phyloP scores from a whole-genome alignment of 2,113 vertebrate genomes.

The Oryzias javanicus region DNA sequence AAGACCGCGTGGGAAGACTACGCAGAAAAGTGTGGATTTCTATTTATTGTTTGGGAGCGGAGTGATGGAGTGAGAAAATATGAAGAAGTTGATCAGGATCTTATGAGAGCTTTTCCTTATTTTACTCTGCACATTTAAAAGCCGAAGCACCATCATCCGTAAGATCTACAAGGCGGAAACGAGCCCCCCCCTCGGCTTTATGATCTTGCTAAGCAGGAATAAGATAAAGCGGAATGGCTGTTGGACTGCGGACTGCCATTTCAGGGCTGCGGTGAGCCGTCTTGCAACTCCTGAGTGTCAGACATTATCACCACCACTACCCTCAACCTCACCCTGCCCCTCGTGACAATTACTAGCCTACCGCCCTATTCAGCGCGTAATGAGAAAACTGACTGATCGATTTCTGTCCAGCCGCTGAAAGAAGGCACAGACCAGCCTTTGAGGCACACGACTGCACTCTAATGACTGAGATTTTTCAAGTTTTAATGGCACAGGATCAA shows the following conservation, averaged over 20 bases:
- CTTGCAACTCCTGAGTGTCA: conserved; percentile 64
- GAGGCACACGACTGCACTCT: conserved; percentile 44
- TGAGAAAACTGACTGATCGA: conserved; percentile 80
- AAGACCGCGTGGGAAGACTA: conserved; percentile 12
- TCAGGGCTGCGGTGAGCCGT: conserved; percentile 57
- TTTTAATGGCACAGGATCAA: conserved; percentile 6
- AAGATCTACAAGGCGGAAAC: conserved; percentile 44
- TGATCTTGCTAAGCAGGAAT: conserved; percentile 59
- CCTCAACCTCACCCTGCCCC: conserved; percentile 74
- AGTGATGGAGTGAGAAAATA: conserved; percentile 7
- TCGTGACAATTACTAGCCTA: conserved; percentile 75
- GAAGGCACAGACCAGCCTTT: conserved; percentile 42
- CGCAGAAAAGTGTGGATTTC: conserved; percentile 10
- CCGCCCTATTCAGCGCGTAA: conserved; percentile 75
- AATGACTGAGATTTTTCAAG: conserved; percentile 9
- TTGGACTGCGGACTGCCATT: conserved; percentile 58
- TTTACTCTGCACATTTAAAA: conserved; percentile 9
- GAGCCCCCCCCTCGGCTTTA: conserved; percentile 40
- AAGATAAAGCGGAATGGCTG: conserved; percentile 59
- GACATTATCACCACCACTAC: conserved; percentile 68
- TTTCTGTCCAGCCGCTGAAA: conserved; percentile 71
- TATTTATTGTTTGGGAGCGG: conserved; percentile 3
- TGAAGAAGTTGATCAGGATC: neutral
- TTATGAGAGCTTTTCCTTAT: conserved; percentile 2
- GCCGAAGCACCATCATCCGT: conserved; percentile 16